Base-by-base conservation (phyloP, 1,140 invertebrate species). In the Copidosoma floridanum region DNA sequence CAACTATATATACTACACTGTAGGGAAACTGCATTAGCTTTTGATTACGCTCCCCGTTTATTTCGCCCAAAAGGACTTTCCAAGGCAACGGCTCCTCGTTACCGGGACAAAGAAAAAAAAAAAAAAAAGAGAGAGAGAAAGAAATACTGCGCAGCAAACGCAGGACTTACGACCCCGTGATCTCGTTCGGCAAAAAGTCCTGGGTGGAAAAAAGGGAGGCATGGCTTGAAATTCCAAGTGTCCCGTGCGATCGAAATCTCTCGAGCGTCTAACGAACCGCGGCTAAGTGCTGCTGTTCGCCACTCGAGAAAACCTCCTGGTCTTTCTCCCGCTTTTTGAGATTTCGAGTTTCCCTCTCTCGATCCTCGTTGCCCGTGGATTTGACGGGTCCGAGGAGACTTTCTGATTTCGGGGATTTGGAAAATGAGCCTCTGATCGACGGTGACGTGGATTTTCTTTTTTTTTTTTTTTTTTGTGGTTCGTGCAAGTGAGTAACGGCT, bases 201-300 rank as follows among this genome's bases (percentile, higher is more conserved):
- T n/a, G n/a, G n/a, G n/a, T n/a, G n/a, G n/a, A n/a, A n/a, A n/a
- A n/a, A n/a, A n/a, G n/a, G n/a, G n/a, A n/a, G n/a, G n/a, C n/a
- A n/a, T n/a, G n/a, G 51, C 51, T 64, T 53, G 27, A 60, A 55
- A 58, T 54, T 58, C 26, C 40, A 59, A 53, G 40, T 46, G 24
- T 37, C 32, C 57, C 18, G 50, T 44, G 46, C 18, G 41, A 23
- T 23, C 20, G 32, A 51, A 44, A 47, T 64, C 57, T 41, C 41
- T 12, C n/a, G n/a, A n/a, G 47, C 29, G 38, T 26, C 44, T 53
- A 64, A 64, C 48, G 57, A 64, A 60, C 57, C 63, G 53, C 54
- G 38, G 43, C 54, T 60, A 64, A 64, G 53, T 61, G 54, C 57
- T 47, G 54, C 57, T 43, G 48, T 8, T 21, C 29, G 27, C n/a